Evolutionary conservation across 2,888 invertebrate genomes (phyloP).

Genomic region (Anthophora plumipes): DNA sequence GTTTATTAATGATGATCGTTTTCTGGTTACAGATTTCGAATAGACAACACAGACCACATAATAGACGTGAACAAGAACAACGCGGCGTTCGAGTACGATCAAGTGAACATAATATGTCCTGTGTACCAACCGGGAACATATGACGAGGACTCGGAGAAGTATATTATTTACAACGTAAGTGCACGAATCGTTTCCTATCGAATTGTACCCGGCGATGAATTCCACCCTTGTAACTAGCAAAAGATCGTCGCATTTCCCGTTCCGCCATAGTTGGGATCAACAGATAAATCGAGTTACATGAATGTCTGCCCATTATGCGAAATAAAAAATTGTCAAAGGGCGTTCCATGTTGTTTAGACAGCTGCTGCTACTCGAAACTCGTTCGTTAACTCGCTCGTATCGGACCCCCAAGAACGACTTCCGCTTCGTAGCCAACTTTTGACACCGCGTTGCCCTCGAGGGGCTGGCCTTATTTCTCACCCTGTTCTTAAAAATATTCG

Average conservation of each 20-base stretch:
- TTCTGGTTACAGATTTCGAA: conserved; percentile 91
- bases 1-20: conserved; percentile 26
- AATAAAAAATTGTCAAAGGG: conserved; percentile 66
- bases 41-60: conserved; percentile 98
- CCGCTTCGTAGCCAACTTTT: conserved; percentile 47
- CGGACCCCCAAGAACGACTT: conserved; percentile 63
- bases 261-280: conserved; percentile 8
- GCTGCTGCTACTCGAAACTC: conserved; percentile 70
- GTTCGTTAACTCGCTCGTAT: conserved; percentile 59
- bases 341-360: conserved; percentile 68
- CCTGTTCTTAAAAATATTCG: conserved; percentile 46
- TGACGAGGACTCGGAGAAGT: conserved; percentile 96
- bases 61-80: conserved; percentile 98
- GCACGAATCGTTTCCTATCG: conserved; percentile 2
- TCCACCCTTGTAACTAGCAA: background rate
- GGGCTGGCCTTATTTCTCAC: conserved; percentile 16
- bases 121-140: conserved; percentile 94
- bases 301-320: conserved; percentile 46
- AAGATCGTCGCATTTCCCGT: background rate
- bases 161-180: conserved; percentile 96
- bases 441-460: conserved; percentile 12
- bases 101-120: conserved; percentile 98
- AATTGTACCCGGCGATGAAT: conserved; percentile 3
- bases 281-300: conserved; percentile 51
- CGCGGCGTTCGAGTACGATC: conserved; percentile 96